Evolutionary conservation across 2,797 vertebrate genomes (phyloP), one percentile per base, ranked within the genome.

Genomic region (Caiman crocodilus): DNA sequence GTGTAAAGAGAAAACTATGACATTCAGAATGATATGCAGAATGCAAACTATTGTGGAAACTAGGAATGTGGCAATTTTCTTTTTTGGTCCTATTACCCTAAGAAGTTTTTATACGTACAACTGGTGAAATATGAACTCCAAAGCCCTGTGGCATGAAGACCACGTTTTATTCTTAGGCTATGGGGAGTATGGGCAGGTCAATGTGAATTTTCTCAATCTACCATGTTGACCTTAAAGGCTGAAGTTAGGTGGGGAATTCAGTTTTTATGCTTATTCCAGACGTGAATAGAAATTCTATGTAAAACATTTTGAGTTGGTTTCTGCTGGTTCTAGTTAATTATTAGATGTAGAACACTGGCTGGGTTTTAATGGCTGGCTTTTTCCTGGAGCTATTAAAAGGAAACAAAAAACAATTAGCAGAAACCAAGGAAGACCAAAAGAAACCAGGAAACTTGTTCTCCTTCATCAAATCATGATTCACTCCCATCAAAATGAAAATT

Each of bases 21-120:
- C 94, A 94, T 35, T 55, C 18, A 80, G 91, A 64, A 80, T 79
- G 14, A 60, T 76, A 67, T 87, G 78, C n/a, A 84, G 76, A 90
- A 67, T 35, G 14, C 56, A 81, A 28, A 84, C 77, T 55, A 21
- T 18, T 35, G 63, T 82, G 82, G 67, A 76, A 79, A 85, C 71
- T 67, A 92, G 14, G 0, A 0, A 11, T 50, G 67, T 14, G 42
- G 79, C 64, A 85, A 77, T 82, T 79, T 76, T 26, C 74, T 83
- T 94, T 88, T 78, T 50, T 50, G 16, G 20, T 32, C 81, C 0
- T 75, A 14, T 67, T 89, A 60, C 74, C 79, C 93, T 59, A 69
- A 73, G 76, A 1, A 65, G 9, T 28, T 42, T 11, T 5, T 64
- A 84, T 58, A 79, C 6, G 58, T 71, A 16, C 12, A 11, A 58